phyloP scores from a whole-genome alignment of 2,113 vertebrate genomes.

The Pomatostomus ruficeps region DNA sequence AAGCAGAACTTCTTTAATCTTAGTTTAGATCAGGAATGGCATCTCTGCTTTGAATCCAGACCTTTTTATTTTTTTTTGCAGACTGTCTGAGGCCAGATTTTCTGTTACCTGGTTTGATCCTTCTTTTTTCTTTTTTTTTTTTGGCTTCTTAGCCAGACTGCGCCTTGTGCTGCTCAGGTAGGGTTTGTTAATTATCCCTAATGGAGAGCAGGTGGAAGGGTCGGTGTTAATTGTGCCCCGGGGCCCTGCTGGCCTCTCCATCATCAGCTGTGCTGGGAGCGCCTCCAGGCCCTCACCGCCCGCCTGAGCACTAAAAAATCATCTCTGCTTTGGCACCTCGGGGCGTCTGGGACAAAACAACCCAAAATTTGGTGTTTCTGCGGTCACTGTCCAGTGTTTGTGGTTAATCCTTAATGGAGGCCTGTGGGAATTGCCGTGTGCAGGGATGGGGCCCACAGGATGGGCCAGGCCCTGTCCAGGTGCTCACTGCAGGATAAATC shows the following conservation, averaged over 20 bases:
- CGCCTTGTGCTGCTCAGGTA: constrained; percentile 44
- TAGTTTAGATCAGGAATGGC: not conserved
- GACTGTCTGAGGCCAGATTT: not conserved
- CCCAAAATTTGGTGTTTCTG: not conserved
- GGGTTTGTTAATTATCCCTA: constrained; percentile 49
- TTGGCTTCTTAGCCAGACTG: not conserved
- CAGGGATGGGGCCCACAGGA: not conserved
- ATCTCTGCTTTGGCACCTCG: not conserved
- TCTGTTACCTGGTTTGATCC: not conserved
- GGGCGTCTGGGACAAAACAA: not conserved
- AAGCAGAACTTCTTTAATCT: not conserved
- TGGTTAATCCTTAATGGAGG: not conserved
- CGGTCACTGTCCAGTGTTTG: accelerated
- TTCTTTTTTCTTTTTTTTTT: constrained; percentile 5
- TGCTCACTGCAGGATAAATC: not conserved
- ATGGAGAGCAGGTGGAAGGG: constrained; percentile 50
- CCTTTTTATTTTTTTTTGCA: not conserved
- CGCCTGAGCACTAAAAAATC: constrained; percentile 8
- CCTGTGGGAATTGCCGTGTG: not conserved
- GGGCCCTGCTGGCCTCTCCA: constrained; percentile 19
- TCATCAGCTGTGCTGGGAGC: constrained; percentile 17
- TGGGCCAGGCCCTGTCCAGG: not conserved
- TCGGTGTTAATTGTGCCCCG: constrained; percentile 64
- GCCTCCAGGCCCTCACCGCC: not conserved
- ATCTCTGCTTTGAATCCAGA: not conserved